phyloP scores from a whole-genome alignment of 2,797 vertebrate genomes.

The Phyllotis vaccarum region DNA sequence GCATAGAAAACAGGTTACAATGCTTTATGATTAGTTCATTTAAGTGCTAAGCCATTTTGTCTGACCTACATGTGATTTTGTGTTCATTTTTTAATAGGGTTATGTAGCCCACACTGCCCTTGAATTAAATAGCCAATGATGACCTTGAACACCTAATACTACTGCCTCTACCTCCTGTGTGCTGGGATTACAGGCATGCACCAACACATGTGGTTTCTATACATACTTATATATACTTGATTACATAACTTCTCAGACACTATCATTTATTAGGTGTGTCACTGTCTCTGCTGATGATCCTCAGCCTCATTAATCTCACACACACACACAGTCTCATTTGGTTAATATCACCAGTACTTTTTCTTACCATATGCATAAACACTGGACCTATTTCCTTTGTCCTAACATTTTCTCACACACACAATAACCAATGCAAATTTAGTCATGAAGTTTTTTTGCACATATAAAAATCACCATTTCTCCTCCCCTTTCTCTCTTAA shows the following conservation, averaged over 20 bases:
- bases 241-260: background rate
- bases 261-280: background rate
- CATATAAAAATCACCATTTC: background rate
- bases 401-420: background rate
- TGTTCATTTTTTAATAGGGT: background rate
- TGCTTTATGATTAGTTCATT: background rate
- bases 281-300: conserved; percentile 17
- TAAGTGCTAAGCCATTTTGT: background rate
- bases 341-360: background rate
- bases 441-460: conserved; percentile 26
- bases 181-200: background rate
- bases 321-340: background rate
- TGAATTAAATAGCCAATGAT: background rate
- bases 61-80: background rate
- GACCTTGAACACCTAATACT: background rate
- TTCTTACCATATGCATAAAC: background rate
- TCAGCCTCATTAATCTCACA: conserved; percentile 1
- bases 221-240: background rate
- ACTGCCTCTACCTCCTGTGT: background rate
- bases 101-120: background rate
- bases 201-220: background rate
- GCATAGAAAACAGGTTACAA: background rate
- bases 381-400: background rate
- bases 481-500: background rate
- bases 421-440: conserved; percentile 39